These are phyloP conservation scores for Picus viridis DNA, from an alignment of 2,797 vertebrate species.

Conservation along the genomic window DNA sequence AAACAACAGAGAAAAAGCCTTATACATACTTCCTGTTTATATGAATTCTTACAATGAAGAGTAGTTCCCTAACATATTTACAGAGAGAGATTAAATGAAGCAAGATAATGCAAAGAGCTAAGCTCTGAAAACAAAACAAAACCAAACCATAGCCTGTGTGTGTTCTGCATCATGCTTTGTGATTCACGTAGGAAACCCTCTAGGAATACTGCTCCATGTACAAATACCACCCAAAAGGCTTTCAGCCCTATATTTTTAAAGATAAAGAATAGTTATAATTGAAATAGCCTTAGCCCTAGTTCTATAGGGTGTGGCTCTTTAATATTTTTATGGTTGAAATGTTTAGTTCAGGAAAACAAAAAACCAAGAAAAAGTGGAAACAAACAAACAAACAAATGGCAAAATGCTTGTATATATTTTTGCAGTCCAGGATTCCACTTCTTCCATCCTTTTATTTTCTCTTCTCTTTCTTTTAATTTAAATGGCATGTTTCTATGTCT, in stretches of 20 bases:
- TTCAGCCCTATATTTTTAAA: constrained; percentile 87
- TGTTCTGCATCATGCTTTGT: constrained; percentile 78
- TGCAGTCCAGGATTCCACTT: constrained; percentile 77
- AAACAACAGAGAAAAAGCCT: constrained; percentile 59
- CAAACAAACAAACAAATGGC: constrained; percentile 52
- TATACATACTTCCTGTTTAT: constrained; percentile 76
- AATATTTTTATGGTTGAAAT: constrained; percentile 86
- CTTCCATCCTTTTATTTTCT: constrained; percentile 71
- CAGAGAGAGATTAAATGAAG: constrained; percentile 76
- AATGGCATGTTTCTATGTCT: constrained; percentile 78
- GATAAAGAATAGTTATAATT: constrained; percentile 82
- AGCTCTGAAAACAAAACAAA: constrained; percentile 49
- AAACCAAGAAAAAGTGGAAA: no score
- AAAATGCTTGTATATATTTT: constrained; percentile 86
- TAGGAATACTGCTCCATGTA: constrained; percentile 81
- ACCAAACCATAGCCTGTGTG: constrained; percentile 43
- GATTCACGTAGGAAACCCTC: constrained; percentile 74
- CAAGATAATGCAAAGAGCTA: constrained; percentile 75
- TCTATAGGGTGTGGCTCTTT: constrained; percentile 85
- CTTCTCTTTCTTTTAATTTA: constrained; percentile 79
- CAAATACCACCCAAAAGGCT: constrained; percentile 82
- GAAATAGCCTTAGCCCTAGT: constrained; percentile 83
- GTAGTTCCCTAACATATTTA: constrained; percentile 77
- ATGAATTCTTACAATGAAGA: constrained; percentile 71
- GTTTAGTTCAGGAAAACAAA: constrained; percentile 79